These are phyloP conservation scores for Campoletis sonorensis DNA, from an alignment of 1,140 invertebrate genomes.

Conservation along the genomic window DNA sequence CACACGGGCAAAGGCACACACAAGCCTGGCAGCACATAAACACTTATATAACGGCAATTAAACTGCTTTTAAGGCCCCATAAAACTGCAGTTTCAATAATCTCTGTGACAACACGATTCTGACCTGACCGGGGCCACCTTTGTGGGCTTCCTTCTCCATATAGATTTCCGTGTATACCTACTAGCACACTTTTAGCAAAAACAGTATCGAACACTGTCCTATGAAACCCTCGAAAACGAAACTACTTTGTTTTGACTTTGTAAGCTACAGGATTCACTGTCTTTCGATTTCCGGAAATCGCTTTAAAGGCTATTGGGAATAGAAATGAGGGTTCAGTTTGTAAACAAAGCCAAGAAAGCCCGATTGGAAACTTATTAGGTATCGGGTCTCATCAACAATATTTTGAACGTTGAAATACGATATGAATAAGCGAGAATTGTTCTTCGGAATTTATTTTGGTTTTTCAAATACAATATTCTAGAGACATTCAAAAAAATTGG, in stretches of 20 bases:
- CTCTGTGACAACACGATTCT: constrained; percentile 76
- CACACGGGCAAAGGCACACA: constrained; percentile 67
- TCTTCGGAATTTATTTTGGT: no score
- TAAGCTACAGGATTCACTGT: neutral
- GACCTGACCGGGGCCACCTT: constrained; percentile 67
- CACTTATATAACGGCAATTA: constrained; percentile 78
- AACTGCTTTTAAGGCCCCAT: constrained; percentile 77
- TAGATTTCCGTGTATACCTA: constrained; percentile 10
- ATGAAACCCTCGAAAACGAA: constrained; percentile 38
- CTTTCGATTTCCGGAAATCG: neutral
- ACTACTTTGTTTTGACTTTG: neutral
- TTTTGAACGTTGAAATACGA: no score
- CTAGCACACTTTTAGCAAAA: constrained; percentile 26
- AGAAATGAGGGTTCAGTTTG: no score
- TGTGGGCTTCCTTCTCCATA: constrained; percentile 35
- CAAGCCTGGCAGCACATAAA: constrained; percentile 74
- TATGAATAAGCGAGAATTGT: no score
- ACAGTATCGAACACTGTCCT: constrained; percentile 45
- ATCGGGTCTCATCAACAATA: no score
- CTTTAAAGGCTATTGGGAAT: neutral
- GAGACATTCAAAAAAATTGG: no score
- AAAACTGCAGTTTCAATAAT: constrained; percentile 78
- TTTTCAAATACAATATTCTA: no score
- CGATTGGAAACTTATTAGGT: no score
- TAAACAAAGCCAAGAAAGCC: no score